Conservation (phyloP, 2,888 invertebrate species). For the Cantharis rustica region DNA sequence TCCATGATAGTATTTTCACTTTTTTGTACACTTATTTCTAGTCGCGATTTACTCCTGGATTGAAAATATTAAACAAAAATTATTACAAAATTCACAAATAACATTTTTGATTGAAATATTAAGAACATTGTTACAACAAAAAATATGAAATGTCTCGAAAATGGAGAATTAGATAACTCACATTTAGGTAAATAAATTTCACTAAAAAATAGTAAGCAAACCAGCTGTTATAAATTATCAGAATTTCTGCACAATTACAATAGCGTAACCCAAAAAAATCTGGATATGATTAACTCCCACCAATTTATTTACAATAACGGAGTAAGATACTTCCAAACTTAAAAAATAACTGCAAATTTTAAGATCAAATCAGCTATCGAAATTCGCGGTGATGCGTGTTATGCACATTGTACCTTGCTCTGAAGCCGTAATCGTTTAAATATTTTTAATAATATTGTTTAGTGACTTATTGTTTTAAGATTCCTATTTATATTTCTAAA, state of each 20-base stretch:
- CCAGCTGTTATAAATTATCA: neutral
- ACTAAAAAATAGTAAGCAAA: neutral
- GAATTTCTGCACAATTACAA: neutral
- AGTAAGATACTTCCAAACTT: neutral
- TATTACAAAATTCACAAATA: too few species aligned
- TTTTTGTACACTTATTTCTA: too few species aligned
- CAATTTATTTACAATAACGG: neutral
- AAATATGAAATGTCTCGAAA: too few species aligned
- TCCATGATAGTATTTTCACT: too few species aligned
- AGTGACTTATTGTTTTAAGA: neutral
- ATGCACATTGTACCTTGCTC: neutral
- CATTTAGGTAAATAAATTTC: neutral
- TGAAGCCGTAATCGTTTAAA: neutral
- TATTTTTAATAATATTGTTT: neutral
- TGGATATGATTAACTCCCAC: neutral
- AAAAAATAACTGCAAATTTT: neutral
- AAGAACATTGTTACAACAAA: too few species aligned
- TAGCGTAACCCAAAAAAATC: neutral
- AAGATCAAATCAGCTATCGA: neutral
- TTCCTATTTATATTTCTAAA: neutral
- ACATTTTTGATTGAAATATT: too few species aligned
- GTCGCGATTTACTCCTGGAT: too few species aligned
- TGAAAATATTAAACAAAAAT: too few species aligned
- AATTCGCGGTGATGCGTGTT: neutral
- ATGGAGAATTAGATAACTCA: too few species aligned